phyloP scores from a whole-genome alignment of 2,888 invertebrate species.

The Xestia rhomboidea region DNA sequence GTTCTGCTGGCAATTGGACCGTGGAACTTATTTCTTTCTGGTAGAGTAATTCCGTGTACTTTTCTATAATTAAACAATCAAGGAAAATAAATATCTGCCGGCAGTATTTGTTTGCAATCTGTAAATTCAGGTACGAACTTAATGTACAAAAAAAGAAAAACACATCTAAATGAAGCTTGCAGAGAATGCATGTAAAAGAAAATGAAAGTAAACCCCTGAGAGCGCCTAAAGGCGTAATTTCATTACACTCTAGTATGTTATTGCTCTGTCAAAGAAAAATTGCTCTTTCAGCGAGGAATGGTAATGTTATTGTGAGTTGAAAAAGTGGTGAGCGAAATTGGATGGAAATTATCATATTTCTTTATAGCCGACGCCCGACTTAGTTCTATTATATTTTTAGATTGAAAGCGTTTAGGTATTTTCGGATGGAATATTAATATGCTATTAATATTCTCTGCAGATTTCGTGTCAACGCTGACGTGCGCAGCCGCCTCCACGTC shows the following conservation, averaged over 20 bases:
- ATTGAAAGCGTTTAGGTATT: constrained; percentile 53
- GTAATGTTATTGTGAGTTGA: constrained; percentile 67
- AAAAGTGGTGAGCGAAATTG: constrained; percentile 62
- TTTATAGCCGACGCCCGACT: constrained; percentile 51
- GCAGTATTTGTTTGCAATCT: constrained; percentile 33
- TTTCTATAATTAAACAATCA: constrained; percentile 27
- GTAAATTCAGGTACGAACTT: constrained; percentile 22
- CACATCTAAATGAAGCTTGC: constrained; percentile 36
- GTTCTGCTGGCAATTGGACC: not conserved
- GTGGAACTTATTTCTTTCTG: not conserved
- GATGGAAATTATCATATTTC: constrained; percentile 67
- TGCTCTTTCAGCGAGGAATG: constrained; percentile 62
- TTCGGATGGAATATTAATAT: constrained; percentile 54
- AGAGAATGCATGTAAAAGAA: constrained; percentile 50
- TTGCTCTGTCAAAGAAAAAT: constrained; percentile 67
- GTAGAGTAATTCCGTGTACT: not conserved
- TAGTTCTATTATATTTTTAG: constrained; percentile 49
- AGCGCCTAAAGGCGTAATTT: constrained; percentile 57
- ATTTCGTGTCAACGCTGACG: constrained; percentile 78
- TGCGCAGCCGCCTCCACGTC: constrained; percentile 73
- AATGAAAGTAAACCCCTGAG: constrained; percentile 43
- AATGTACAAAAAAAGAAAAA: constrained; percentile 27
- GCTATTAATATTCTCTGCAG: constrained; percentile 72
- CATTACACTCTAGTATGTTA: constrained; percentile 64
- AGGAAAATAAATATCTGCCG: constrained; percentile 21